Evolutionary conservation across 2,888 invertebrate species (phyloP), one percentile per base, ranked within the genome.

Genomic region (Megaustenia siamemsis): DNA sequence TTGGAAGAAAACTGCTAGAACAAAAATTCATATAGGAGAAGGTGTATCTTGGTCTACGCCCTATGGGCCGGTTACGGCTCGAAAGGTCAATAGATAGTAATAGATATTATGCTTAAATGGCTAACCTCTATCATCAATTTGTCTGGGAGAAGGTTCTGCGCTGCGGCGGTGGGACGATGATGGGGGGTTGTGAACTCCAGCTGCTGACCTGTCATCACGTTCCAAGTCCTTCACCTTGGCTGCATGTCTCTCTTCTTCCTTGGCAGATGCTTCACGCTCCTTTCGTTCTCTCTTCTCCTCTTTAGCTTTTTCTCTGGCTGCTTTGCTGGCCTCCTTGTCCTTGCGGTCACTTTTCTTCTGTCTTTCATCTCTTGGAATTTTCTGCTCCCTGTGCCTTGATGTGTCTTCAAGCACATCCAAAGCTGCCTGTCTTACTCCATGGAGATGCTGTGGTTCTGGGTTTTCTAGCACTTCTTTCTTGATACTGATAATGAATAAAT

Each of bases 101-200:
- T n/a, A n/a, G n/a, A n/a, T 49, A 10, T 18, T 49, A 49, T 18
- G 49, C 56, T 32, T 12, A 4, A 3, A 32, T 45, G 66, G 24
- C 86, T 24, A 76, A 92, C 93, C 93, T 91, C 93, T 90, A 84
- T 93, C 93, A 32, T 93, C 93, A 24, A 85, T 56, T 68, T 87
- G 82, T 86, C 90, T 89, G 10, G 92, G 90, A 6, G 91, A 92
- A 8, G 88, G 87, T 79, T 92, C 92, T 40, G 90, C 90, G 86
- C 91, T 92, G 15, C 86, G 86, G 38, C 86, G 83, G 73, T 87
- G 86, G 87, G 90, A 56, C 87, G 87, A 56, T 87, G 87, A 76
- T 85, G 87, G 76, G 80, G 87, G 38, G 86, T 88, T 76, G 85
- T 88, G 82, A 87, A 88, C 73, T 45, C 83, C 81, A 75, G 69